Base-by-base conservation (phyloP, 2,797 vertebrate genomes). In the Alauda arvensis region DNA sequence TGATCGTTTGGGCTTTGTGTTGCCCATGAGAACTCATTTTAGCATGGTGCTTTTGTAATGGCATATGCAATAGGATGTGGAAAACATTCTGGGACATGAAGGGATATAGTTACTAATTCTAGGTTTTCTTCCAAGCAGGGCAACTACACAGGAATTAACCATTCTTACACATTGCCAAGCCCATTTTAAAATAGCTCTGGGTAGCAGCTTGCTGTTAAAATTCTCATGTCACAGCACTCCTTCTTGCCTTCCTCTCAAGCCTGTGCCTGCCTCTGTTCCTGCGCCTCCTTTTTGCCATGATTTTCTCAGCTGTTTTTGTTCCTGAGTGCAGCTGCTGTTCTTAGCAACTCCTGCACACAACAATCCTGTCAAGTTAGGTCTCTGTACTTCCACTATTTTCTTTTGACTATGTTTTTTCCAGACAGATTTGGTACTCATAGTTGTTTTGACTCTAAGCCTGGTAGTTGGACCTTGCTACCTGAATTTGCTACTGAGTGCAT, bases 391-490 rank as follows among this genome's bases (percentile, higher is more conserved):
- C 28, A n/a, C 31, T 62, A 0, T 49, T 87, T 72, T 49, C 18
- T 78, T 82, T 40, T 26, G 34, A 10, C 18, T 57, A 8, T 25
- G 2, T 23, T 40, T 49, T 61, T 87, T 69, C 37, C 39, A 40
- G 16, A 48, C 7, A 20, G 14, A 43, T 49, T 23, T 42, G 26
- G n/a, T 68, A n/a, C 6, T 74, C 1, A 1, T 0, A 4, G 6
- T n/a, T 65, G 29, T 68, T 84, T 39, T 91, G 69, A 49, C 40
- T 56, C 28, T 14, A 56, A 37, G 37, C 10, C 0, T 3, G 14
- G 33, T 74, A 55, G 23, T 7, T 82, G 24, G 43, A 63, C 18
- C 8, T 67, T 65, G 23, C 68, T 48, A 13, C 43, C 29, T 63
- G 34, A 49, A 29, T 45, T 78, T 78, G 29, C n/a, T 61, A 18